Base-by-base conservation (phyloP, 2,113 vertebrate species). In the Hucho hucho region DNA sequence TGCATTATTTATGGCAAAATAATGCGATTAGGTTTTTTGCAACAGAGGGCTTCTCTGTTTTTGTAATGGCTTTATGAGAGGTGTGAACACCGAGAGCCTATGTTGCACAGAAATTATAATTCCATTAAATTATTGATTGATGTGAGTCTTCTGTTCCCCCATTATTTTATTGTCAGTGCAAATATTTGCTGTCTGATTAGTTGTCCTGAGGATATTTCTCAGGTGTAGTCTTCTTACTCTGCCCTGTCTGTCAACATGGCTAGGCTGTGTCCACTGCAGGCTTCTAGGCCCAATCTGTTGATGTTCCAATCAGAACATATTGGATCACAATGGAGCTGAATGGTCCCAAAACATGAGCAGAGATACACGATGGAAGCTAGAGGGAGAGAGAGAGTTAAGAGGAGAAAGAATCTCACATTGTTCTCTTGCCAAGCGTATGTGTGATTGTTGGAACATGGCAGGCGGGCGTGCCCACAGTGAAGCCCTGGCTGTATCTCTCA, bases 401-500 rank as follows among this genome's bases (percentile, higher is more conserved):
- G 12, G 29, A 13, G 58, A 73, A 63, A 66, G 66, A 78, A 72
- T 75, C 63, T 68, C 2, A 53, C 76, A 82, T 79, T 69, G 64
- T 84, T 84, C 25, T 81, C 63, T 46, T 70, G 59, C 56, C 69
- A 43, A 69, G 72, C 69, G 68, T 80, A 81, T 84, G 79, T 43
- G 37, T 76, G 68, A 18, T 53, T 53, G 49, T 53, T 61, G 16
- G 75, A 80, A 67, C 24, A 70, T 47, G 14, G n/a, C 76, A 53
- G 61, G 56, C 76, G 72, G 74, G 75, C 81, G 85, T 80, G 16
- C 71, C 79, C 47, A 75, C 73, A 76, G 67, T 84, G 80, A 88
- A 84, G 78, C 56, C 76, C 78, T 73, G 81, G 88, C 84, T 83
- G 83, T 77, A 53, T 86, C 77, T 84, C 70, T 71, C 80, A 73